These are phyloP conservation scores for Caenorhabditis sinica DNA, from an alignment of 2,888 invertebrate species.

Conservation along the genomic window DNA sequence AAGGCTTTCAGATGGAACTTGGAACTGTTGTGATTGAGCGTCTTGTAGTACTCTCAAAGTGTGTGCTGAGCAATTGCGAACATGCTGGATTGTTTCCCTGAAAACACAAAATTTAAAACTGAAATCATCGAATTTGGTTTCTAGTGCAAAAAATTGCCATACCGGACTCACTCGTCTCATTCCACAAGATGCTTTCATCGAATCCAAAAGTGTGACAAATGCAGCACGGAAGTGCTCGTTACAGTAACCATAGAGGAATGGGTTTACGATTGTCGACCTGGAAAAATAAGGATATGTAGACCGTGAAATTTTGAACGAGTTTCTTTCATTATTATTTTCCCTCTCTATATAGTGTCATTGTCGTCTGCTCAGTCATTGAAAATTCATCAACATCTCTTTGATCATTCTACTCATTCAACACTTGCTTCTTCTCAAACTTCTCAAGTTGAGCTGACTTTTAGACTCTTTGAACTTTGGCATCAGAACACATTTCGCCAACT, in stretches of 20 bases:
- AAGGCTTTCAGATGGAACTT: slow-evolving; percentile 52
- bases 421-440: background rate
- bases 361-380: slow-evolving; percentile 13
- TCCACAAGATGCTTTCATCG: slow-evolving; percentile 53
- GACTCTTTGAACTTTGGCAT: background rate
- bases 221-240: slow-evolving; percentile 83
- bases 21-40: slow-evolving; percentile 51
- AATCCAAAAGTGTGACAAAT: slow-evolving; percentile 73
- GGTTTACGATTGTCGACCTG: slow-evolving; percentile 82
- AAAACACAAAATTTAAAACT: background rate
- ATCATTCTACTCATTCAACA: slow-evolving; percentile 58
- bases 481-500: slow-evolving; percentile 26
- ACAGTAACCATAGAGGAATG: slow-evolving; percentile 80
- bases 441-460: slow-evolving; percentile 11
- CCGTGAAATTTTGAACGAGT: background rate
- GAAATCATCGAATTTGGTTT: background rate
- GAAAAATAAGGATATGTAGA: slow-evolving; percentile 16
- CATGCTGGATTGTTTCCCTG: slow-evolving; percentile 59
- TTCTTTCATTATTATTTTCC: slow-evolving; percentile 17
- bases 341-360: slow-evolving; percentile 2
- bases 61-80: slow-evolving; percentile 49
- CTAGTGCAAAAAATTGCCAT: slow-evolving; percentile 14
- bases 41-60: slow-evolving; percentile 55
- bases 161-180: slow-evolving; percentile 57
- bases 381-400: slow-evolving; percentile 53